These are phyloP conservation scores for Lysandra coridon DNA, from an alignment of 2,888 invertebrate species.

Conservation along the genomic window DNA sequence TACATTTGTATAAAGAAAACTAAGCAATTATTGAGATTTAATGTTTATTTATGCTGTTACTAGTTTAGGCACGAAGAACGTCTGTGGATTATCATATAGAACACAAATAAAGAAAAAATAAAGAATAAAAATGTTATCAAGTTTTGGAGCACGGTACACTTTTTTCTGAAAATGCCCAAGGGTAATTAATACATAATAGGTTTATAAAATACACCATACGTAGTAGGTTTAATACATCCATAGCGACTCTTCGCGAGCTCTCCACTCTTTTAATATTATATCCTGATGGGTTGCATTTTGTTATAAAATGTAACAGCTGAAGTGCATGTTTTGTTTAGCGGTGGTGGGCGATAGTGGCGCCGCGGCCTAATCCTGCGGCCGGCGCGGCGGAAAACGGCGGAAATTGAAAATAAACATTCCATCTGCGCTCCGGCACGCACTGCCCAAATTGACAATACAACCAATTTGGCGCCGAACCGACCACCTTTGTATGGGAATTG, in stretches of 20 bases:
- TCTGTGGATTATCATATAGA: no score
- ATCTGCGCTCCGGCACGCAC: slow-evolving; percentile 78
- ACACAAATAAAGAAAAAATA: no score
- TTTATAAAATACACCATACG: no score
- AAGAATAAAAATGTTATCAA: no score
- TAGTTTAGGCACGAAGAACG: no score
- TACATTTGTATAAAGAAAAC: no score
- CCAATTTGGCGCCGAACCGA: slow-evolving; percentile 76
- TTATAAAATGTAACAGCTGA: not conserved
- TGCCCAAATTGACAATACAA: slow-evolving; percentile 81
- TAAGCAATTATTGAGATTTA: no score
- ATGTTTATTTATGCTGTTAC: no score
- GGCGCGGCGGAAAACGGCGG: slow-evolving; percentile 73
- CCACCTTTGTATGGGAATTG: slow-evolving; percentile 80
- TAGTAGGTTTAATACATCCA: no score
- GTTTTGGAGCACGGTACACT: no score
- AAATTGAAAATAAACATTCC: slow-evolving; percentile 81
- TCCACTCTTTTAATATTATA: not conserved
- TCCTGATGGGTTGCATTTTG: not conserved
- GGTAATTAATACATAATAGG: no score
- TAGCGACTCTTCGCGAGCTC: not conserved
- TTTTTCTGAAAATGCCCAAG: no score
- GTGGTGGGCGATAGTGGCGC: slow-evolving; percentile 52
- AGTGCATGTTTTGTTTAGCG: slow-evolving; percentile 40
- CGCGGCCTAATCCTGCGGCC: slow-evolving; percentile 73